Percentiles rank a stretch among this genome's conserved stretches.
These are phyloP conservation scores for Acronicta psi DNA, from an alignment of 2,888 invertebrate species.

Conservation along the genomic window DNA sequence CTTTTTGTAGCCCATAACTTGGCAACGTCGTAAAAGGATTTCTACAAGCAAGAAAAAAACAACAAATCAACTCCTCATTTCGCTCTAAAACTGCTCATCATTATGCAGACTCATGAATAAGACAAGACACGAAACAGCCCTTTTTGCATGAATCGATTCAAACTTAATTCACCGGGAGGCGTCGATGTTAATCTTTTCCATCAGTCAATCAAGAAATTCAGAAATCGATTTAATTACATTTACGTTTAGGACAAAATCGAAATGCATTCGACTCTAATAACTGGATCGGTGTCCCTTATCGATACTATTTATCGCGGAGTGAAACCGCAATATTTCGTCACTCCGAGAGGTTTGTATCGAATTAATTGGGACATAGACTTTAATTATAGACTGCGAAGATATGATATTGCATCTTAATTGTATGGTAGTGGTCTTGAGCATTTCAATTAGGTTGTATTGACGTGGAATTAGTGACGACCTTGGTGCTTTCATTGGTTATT, in stretches of 20 bases:
- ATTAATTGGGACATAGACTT: constrained; percentile 78
- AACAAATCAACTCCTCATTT: constrained; percentile 48
- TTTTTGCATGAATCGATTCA: constrained; percentile 58
- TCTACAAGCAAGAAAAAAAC: constrained; percentile 33
- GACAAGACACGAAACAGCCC: constrained; percentile 61
- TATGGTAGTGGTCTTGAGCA: constrained; percentile 49
- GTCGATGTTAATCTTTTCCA: constrained; percentile 49
- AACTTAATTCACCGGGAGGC: constrained; percentile 54
- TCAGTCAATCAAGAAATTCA: constrained; percentile 52
- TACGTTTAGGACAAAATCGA: constrained; percentile 58
- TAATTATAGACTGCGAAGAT: constrained; percentile 67
- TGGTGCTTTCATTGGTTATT: constrained; percentile 61
- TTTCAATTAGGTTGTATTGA: constrained; percentile 56
- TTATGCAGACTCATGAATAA: constrained; percentile 64
- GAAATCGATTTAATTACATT: constrained; percentile 58
- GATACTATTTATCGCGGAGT: constrained; percentile 72
- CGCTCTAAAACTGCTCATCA: constrained; percentile 51
- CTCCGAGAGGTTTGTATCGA: constrained; percentile 64
- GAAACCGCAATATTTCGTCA: constrained; percentile 77
- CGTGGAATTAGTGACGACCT: constrained; percentile 63
- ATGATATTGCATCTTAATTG: constrained; percentile 57
- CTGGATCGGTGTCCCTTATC: constrained; percentile 71
- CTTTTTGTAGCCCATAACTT: constrained; percentile 39
- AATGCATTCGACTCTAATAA: constrained; percentile 61
- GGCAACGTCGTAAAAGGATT: constrained; percentile 36